Evolutionary conservation across 2,888 invertebrate species (phyloP), one percentile per base, ranked within the genome.

Genomic region (Agrochola lychnidis): DNA sequence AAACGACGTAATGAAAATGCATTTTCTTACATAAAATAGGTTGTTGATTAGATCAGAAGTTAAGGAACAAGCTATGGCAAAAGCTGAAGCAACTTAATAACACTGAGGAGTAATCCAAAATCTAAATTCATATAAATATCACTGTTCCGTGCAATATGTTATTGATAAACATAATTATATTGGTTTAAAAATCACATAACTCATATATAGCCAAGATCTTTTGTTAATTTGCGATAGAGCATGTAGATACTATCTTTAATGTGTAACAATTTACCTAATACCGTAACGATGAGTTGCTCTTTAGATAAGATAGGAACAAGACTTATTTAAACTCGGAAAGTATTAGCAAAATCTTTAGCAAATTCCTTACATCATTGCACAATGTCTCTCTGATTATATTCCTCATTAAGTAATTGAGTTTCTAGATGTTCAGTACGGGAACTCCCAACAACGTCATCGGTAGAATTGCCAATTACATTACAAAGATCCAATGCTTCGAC

Each of bases 381-480:
- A 76, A 71, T 69, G 40, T 59, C 48, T 42, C 7, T 10, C 36
- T 59, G 70, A 67, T 72, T 25, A 71, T 72, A 70, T 70, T 48
- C 62, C 67, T 78, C 22, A 78, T 67, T 62, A 67, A 45, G 57
- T 70, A 48, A 74, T 63, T 70, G 59, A 70, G 61, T 66, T 69
- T 61, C 51, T 73, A 56, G 59, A 70, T 81, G 40, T 64, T 70
- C 71, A 42, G 36, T 64, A 48, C 70, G 70, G 73, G 68, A 76
- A 69, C 77, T 72, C 64, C 71, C 56, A 72, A 62, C 19, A 30
- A 36, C 61, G 64, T 74, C 83, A 82, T 64, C 63, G 22, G 61
- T 73, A 51, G 74, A 75, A 82, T 67, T 56, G 75, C 75, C 82
- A 82, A 83, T 83, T 79, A 83, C 76, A 82, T 68, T 78, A 82